Conservation (phyloP, 2,888 invertebrate species). For the Lymantria dispar region DNA sequence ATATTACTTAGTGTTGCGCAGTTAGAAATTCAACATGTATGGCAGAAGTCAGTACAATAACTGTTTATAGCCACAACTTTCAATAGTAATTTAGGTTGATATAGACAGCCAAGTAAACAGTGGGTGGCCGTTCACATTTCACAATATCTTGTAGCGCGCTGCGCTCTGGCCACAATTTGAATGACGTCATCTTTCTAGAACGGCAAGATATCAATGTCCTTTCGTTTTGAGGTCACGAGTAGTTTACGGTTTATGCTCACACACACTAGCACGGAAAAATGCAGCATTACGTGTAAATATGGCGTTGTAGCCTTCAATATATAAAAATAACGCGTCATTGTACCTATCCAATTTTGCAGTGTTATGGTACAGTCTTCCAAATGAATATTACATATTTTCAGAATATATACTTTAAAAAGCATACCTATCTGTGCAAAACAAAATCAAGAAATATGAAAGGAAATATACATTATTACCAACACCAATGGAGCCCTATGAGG, state of each 20-base stretch:
- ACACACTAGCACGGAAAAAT: slow-evolving; percentile 60
- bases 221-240: slow-evolving; percentile 72
- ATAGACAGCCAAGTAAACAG: slow-evolving; percentile 66
- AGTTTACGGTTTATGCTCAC: slow-evolving; percentile 53
- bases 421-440: slow-evolving; percentile 12
- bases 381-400: not conserved
- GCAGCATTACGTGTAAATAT: slow-evolving; percentile 27
- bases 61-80: slow-evolving; percentile 78
- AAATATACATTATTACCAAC: slow-evolving; percentile 18
- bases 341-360: slow-evolving; percentile 39
- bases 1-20: slow-evolving; percentile 61
- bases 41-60: slow-evolving; percentile 74
- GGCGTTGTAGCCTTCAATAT: slow-evolving; percentile 18
- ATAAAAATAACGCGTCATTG: slow-evolving; percentile 33
- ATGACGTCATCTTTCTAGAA: slow-evolving; percentile 81
- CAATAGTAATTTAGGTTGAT: slow-evolving; percentile 66
- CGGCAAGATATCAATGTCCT: slow-evolving; percentile 62
- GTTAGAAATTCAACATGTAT: slow-evolving; percentile 70
- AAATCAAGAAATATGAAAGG: slow-evolving; percentile 10
- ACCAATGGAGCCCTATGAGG: slow-evolving; percentile 23
- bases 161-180: slow-evolving; percentile 62
- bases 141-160: slow-evolving; percentile 74
- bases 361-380: slow-evolving; percentile 27
- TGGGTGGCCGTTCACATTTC: slow-evolving; percentile 81
- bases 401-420: not conserved